These are phyloP conservation scores for Erythrocebus patas DNA, from an alignment of 2,113 vertebrate species.

Conservation along the genomic window DNA sequence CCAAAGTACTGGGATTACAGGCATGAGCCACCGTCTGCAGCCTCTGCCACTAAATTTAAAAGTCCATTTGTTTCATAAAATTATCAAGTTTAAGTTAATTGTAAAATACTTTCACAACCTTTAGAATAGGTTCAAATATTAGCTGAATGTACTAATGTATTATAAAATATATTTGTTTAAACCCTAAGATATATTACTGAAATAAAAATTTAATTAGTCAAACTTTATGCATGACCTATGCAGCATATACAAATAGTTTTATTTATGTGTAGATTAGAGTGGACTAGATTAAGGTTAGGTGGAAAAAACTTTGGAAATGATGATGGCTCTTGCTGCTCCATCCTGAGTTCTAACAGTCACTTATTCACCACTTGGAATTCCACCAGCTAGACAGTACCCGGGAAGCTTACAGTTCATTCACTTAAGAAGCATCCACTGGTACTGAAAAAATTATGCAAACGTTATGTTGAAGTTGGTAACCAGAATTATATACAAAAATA, in stretches of 20 bases:
- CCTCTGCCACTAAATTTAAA: background rate
- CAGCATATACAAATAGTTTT: background rate
- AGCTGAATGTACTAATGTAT: background rate
- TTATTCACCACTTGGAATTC: background rate
- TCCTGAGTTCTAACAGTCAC: background rate
- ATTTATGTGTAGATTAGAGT: background rate
- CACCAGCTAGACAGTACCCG: background rate
- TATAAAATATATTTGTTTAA: background rate
- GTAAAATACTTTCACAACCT: constrained; percentile 16
- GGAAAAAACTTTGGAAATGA: background rate
- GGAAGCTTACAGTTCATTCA: background rate
- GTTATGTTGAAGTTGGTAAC: background rate
- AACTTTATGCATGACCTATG: background rate
- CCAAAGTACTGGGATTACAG: too few relatives aligned
- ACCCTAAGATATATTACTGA: background rate
- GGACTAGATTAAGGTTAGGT: background rate
- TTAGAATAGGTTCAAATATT: background rate
- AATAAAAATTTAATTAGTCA: background rate
- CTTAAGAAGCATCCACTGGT: background rate
- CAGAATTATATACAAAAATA: background rate
- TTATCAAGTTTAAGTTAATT: background rate
- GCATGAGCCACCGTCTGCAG: too few relatives aligned
- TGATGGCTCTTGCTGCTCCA: background rate
- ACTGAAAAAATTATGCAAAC: background rate
- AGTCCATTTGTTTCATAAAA: background rate